These are phyloP conservation scores for Drosophila crucigera DNA, from an alignment of 2,888 invertebrate genomes.

Conservation along the genomic window DNA sequence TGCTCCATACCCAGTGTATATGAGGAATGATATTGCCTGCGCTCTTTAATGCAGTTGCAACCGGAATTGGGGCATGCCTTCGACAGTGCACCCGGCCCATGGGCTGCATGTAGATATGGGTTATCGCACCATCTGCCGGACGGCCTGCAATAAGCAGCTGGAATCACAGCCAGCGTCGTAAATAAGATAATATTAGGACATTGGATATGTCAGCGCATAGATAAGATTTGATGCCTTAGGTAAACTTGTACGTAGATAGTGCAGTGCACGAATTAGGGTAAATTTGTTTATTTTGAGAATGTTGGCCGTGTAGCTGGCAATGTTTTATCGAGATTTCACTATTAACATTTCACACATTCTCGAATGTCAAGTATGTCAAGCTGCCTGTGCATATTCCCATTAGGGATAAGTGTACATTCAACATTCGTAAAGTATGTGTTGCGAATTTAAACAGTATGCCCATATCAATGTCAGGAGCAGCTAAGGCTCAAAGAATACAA, in stretches of 20 bases:
- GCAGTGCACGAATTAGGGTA: neutral
- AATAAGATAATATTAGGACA: neutral
- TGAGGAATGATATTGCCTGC: neutral
- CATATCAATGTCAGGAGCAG: neutral
- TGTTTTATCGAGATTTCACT: neutral
- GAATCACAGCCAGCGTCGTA: neutral
- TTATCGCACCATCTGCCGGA: neutral
- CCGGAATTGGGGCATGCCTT: neutral
- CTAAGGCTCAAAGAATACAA: neutral
- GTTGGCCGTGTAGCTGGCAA: neutral
- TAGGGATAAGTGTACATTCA: neutral
- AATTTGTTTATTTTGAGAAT: neutral
- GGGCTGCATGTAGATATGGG: neutral
- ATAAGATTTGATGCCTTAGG: neutral
- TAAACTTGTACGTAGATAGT: neutral
- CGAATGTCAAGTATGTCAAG: neutral
- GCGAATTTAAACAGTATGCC: neutral
- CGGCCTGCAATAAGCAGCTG: neutral
- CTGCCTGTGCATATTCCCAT: neutral
- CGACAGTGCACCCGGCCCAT: neutral
- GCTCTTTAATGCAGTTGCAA: slow-evolving; percentile 11
- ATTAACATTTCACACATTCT: neutral
- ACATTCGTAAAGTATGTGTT: neutral
- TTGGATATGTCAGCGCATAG: neutral
- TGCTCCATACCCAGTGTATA: too few species aligned